phyloP scores from a whole-genome alignment of 2,797 vertebrate species.

The Amblyraja radiata region DNA sequence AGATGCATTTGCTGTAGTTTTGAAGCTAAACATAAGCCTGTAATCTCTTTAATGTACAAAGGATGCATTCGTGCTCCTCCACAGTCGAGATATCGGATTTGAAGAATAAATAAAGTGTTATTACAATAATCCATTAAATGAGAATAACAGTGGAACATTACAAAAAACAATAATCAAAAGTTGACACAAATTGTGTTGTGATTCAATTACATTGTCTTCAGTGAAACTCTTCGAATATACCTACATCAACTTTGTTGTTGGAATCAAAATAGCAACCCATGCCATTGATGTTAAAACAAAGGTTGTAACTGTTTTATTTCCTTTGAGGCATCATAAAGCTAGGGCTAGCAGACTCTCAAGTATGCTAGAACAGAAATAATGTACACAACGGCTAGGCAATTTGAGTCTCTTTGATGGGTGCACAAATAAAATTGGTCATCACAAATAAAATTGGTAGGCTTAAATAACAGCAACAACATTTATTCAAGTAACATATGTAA shows the following conservation, averaged over 20 bases:
- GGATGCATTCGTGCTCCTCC: too few relatives aligned
- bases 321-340: not conserved
- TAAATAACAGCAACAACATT: too few relatives aligned
- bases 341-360: not conserved
- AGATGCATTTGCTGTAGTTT: not conserved
- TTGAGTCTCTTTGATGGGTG: not conserved
- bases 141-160: too few relatives aligned
- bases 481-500: too few relatives aligned
- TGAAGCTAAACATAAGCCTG: not conserved
- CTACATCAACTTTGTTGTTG: not conserved
- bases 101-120: not conserved
- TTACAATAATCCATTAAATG: too few relatives aligned
- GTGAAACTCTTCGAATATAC: not conserved
- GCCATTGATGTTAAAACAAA: not conserved
- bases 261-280: not conserved
- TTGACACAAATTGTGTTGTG: not conserved
- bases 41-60: not conserved
- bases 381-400: not conserved
- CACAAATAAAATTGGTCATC: not conserved
- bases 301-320: not conserved
- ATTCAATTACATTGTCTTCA: not conserved
- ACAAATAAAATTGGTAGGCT: not conserved
- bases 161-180: not conserved
- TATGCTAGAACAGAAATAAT: not conserved
- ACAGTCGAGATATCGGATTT: not conserved